phyloP scores from a whole-genome alignment of 2,888 invertebrate genomes.

The Lepidocyrtinus sp. region DNA sequence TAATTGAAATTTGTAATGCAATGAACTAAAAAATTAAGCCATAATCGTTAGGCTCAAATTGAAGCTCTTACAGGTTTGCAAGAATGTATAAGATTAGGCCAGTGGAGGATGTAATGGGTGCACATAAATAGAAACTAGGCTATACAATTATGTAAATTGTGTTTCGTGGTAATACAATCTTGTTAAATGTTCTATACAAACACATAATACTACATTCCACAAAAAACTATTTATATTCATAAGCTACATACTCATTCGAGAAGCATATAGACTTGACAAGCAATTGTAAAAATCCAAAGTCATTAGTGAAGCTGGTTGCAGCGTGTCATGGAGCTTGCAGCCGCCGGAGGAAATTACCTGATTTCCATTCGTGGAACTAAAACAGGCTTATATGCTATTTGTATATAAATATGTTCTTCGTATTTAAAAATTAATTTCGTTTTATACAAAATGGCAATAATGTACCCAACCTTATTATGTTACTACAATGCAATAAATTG shows the following conservation, averaged over 20 bases:
- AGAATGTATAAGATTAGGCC: too few species aligned
- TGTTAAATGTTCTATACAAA: background rate
- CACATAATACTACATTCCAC: background rate
- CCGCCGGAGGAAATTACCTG: constrained; percentile 23
- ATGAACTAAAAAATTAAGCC: background rate
- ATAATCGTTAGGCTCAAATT: background rate
- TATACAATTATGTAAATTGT: background rate
- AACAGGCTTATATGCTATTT: too few species aligned
- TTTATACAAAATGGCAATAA: too few species aligned
- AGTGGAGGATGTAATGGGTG: background rate
- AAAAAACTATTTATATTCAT: background rate
- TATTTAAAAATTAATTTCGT: too few species aligned
- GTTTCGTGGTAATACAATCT: background rate
- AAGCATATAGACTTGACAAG: background rate
- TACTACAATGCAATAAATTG: too few species aligned
- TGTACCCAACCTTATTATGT: too few species aligned
- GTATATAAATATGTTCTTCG: too few species aligned
- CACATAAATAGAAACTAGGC: too few species aligned
- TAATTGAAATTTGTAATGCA: background rate
- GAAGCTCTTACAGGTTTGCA: too few species aligned
- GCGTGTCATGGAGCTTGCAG: too few species aligned
- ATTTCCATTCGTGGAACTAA: constrained; percentile 24
- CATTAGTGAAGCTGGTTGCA: background rate
- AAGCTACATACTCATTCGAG: background rate
- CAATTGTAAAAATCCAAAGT: constrained; percentile 3